Base-by-base conservation (phyloP, 2,797 vertebrate genomes). In the Chlorospingus flavigularis region DNA sequence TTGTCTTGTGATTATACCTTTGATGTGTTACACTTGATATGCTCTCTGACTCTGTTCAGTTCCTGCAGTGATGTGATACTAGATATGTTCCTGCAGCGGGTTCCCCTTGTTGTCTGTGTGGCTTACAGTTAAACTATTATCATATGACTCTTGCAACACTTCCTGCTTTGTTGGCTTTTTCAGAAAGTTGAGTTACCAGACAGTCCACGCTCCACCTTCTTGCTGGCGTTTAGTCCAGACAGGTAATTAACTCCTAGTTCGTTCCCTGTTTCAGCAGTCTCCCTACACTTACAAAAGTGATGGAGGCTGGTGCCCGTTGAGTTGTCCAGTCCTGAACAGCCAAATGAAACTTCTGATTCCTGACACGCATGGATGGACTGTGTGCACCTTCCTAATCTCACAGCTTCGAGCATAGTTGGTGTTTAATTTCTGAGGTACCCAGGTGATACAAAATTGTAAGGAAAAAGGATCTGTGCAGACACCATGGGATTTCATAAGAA, bases 121-220 rank as follows among this genome's bases (percentile, higher is more conserved):
- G 70, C 51, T 95, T 95, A 91, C 82, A 91, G 92, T 96, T 81
- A 47, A 89, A 85, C 33, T 96, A n/a, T 76, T 80, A 90, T 88
- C 95, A 66, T 94, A 50, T 86, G 84, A 93, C 88, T 90, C 85
- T 96, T 94, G 96, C 95, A 96, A 95, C 89, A 26, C 94, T 88
- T 97, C 94, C 96, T 96, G 94, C 95, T 86, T 92, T 95, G 85
- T 95, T 95, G 95, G 96, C 75, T 97, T 96, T 97, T 84, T 92
- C 98, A 99, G 99, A 99, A 99, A 98, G 99, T 99, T 98, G 99
- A 99, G 97, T 98, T 99, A 95, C 99, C 99, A 24, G 99, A 99
- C 98, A 99, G 99, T 97, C 99, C 99, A 95, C 99, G 99, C 31
- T 99, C 99, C 74, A 99, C 99, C 40, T 99, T 99, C 98, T 98